These are phyloP conservation scores for Craterocephalus amniculus DNA, from an alignment of 2,797 vertebrate species.

Conservation along the genomic window DNA sequence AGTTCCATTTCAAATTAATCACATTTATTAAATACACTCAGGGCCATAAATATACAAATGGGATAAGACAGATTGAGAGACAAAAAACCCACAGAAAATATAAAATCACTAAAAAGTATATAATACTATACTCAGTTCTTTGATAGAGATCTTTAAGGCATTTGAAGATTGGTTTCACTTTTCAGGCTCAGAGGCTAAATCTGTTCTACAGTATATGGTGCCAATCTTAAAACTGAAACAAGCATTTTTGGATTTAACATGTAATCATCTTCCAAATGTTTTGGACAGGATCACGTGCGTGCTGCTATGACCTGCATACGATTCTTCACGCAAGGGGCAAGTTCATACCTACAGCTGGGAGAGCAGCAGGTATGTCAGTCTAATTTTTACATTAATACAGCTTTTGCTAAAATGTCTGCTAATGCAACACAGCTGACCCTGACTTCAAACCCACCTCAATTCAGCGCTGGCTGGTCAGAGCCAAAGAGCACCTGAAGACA, in stretches of 20 bases:
- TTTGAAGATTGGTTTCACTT: background rate
- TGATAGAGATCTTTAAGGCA: background rate
- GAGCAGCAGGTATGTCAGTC: constrained; percentile 83
- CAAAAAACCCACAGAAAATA: too few species aligned
- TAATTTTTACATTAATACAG: background rate
- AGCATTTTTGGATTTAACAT: background rate
- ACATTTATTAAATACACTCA: too few species aligned
- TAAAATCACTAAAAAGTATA: too few species aligned
- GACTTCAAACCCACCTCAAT: background rate
- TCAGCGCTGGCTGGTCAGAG: constrained; percentile 90
- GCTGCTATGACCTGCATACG: constrained; percentile 98
- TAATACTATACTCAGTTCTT: too few species aligned
- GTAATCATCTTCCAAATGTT: background rate
- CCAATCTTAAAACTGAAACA: background rate
- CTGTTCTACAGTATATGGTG: background rate
- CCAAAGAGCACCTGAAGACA: constrained; percentile 95
- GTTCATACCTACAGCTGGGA: constrained; percentile 90
- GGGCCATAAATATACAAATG: too few species aligned
- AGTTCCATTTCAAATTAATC: too few species aligned
- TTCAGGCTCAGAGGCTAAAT: background rate
- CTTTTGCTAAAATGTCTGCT: background rate
- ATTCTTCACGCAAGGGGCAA: constrained; percentile 92
- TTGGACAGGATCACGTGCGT: constrained; percentile 91
- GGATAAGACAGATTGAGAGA: too few species aligned
- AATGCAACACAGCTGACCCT: background rate